Evolutionary conservation across 2,797 vertebrate species (phyloP), one percentile per base, ranked within the genome.

Genomic region (Melanotaenia pygmaea): DNA sequence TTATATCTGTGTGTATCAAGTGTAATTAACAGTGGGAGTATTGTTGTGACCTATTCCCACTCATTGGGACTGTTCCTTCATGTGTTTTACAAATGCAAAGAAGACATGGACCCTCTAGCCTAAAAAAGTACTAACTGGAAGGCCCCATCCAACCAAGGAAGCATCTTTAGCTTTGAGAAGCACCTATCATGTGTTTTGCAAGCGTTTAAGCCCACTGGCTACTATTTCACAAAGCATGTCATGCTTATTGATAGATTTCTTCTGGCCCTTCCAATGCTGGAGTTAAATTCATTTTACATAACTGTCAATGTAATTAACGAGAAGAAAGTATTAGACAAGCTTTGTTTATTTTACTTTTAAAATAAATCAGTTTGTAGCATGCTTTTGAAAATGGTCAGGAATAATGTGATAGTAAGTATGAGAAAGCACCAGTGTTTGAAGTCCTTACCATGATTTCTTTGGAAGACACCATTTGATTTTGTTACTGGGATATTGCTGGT

Each of bases 381-480:
- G 58, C 28, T 74, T 63, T 72, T 34, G 14, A 54, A 74, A 69
- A 40, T 54, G 38, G 26, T 51, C 26, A 40, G 20, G 35, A 10
- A 47, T 16, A 51, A 63, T 34, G 16, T 38, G 5, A 50, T 28
- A 14, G 18, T 24, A 67, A 20, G 22, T 59, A 24, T 66, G 38
- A 66, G 47, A 82, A 77, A 64, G 13, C 16, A 9, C 14, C 20
- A 51, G 50, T 75, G 60, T 53, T 71, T 71, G 70, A 64, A 70
- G 64, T 76, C 40, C 30, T 56, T 28, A 35, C 37, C 43, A n/a
- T 73, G 35, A 22, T 14, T 32, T 22, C 63, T 40, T 37, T 67
- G 12, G 28, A 68, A n/a, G 22, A 67, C n/a, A 51, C 47, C 65
- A 47, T 59, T 32, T 68, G 9, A 75, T 77, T 74, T 59, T 62